phyloP scores from a whole-genome alignment of 1,140 invertebrate species.

The Aphelenchoides avenae region DNA sequence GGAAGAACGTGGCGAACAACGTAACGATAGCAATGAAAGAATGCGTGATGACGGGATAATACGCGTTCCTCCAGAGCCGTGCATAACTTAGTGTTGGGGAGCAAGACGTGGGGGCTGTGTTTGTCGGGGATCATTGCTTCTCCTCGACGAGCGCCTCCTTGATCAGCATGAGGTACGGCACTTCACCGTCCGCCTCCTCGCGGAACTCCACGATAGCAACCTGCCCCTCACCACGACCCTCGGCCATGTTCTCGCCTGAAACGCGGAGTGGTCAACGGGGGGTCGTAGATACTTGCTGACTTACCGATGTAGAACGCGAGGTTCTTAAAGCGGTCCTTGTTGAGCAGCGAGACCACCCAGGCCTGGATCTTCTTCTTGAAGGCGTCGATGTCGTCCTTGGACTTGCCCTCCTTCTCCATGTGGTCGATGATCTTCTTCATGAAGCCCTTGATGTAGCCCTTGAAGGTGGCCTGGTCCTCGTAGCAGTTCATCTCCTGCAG shows the following conservation, averaged over 20 bases:
- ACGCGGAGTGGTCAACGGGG: conserved; percentile 16
- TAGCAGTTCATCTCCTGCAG: conserved; percentile 75
- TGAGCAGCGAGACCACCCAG: conserved; percentile 62
- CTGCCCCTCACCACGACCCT: conserved; percentile 75
- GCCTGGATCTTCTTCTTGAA: conserved; percentile 86
- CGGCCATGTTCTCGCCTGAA: conserved; percentile 78
- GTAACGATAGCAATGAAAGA: too few species aligned
- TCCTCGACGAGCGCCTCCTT: conserved; percentile 90
- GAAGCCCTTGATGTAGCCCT: conserved; percentile 85
- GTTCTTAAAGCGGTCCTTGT: conserved; percentile 72
- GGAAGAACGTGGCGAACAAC: too few species aligned
- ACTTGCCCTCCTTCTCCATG: conserved; percentile 72
- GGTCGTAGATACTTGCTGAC: conserved; percentile 23
- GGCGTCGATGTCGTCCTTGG: conserved; percentile 88
- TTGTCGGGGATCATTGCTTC: conserved; percentile 69
- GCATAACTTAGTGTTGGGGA: too few species aligned
- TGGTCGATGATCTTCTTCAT: conserved; percentile 72
- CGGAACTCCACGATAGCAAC: conserved; percentile 88
- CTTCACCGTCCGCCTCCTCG: conserved; percentile 75
- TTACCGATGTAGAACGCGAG: conserved; percentile 81
- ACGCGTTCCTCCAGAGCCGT: too few species aligned
- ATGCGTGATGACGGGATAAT: too few species aligned
- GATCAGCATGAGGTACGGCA: conserved; percentile 86
- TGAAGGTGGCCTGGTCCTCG: conserved; percentile 69
- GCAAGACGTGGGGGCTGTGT: too few species aligned